Percentiles rank a stretch among this genome's conserved stretches.
phyloP scores from a whole-genome alignment of 2,113 vertebrate genomes.

The Rhodinocichla rosea region DNA sequence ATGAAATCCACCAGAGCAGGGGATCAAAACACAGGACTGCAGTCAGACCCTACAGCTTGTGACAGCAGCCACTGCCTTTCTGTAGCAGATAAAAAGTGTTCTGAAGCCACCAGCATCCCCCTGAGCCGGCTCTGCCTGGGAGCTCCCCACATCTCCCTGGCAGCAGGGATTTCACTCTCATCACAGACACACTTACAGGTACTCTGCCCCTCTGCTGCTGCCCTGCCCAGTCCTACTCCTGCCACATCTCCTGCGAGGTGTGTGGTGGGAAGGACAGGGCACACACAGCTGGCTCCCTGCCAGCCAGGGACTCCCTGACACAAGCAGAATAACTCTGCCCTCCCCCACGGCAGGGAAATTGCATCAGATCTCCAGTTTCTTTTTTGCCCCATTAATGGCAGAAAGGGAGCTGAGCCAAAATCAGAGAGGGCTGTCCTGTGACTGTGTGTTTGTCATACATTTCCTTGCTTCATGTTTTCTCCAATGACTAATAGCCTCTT shows the following conservation, averaged over 20 bases:
- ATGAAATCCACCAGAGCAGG: neutral
- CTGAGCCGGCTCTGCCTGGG: accelerated
- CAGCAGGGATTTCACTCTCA: neutral
- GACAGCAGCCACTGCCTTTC: neutral
- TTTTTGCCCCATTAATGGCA: neutral
- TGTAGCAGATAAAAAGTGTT: neutral
- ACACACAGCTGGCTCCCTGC: neutral
- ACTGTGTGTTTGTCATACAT: neutral
- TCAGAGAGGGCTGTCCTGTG: neutral
- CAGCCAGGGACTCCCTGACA: neutral
- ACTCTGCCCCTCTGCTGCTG: neutral
- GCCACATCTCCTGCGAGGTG: accelerated
- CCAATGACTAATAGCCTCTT: neutral
- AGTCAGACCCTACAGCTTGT: neutral
- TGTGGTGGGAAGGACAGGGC: neutral
- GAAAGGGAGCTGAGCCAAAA: neutral
- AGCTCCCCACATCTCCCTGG: neutral
- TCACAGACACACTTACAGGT: neutral
- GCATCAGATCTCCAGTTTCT: neutral
- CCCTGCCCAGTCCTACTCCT: neutral
- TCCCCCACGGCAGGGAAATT: neutral
- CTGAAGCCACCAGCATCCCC: neutral
- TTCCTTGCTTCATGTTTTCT: neutral
- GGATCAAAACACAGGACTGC: neutral
- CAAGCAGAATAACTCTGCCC: neutral